Evolutionary conservation across 2,888 invertebrate genomes (phyloP).

Genomic region (Neria commutata): DNA sequence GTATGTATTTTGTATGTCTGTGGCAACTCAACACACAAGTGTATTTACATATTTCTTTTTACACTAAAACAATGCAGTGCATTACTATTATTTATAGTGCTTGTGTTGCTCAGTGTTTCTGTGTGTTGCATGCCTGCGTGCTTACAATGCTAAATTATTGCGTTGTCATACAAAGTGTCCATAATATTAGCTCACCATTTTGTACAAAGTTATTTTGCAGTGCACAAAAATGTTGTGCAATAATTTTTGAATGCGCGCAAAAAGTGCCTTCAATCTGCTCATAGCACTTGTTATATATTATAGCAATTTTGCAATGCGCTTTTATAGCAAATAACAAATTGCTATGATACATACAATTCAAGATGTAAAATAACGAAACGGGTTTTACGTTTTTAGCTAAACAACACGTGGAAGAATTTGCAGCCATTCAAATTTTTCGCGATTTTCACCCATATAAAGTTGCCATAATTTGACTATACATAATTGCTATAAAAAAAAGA

Average conservation of each 20-base stretch:
- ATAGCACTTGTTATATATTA: slow-evolving; percentile 16
- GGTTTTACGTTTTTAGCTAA: slow-evolving; percentile 43
- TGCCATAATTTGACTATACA: slow-evolving; percentile 6
- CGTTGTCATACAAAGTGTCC: slow-evolving; percentile 1
- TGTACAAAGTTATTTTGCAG: too few relatives aligned
- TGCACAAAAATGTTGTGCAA: too few relatives aligned
- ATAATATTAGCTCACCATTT: too few relatives aligned
- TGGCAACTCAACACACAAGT: neutral
- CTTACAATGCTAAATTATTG: slow-evolving; percentile 14
- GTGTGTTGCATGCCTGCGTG: neutral
- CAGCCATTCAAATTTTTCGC: slow-evolving; percentile 62
- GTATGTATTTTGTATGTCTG: neutral
- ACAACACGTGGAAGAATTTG: slow-evolving; percentile 54
- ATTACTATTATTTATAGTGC: too few relatives aligned
- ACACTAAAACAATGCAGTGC: slow-evolving; percentile 17
- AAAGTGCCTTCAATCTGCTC: too few relatives aligned
- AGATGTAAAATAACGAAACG: slow-evolving; percentile 8
- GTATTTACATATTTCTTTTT: neutral
- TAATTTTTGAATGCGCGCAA: slow-evolving; percentile 30
- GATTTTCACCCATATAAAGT: slow-evolving; percentile 31
- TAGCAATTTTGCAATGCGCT: slow-evolving; percentile 10
- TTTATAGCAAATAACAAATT: neutral
- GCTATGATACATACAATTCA: slow-evolving; percentile 14
- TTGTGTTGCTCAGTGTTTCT: too few relatives aligned
- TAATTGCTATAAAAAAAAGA: slow-evolving; percentile 1